Base-by-base conservation (phyloP, 2,888 invertebrate genomes). In the Brachynemurus nebulosus region DNA sequence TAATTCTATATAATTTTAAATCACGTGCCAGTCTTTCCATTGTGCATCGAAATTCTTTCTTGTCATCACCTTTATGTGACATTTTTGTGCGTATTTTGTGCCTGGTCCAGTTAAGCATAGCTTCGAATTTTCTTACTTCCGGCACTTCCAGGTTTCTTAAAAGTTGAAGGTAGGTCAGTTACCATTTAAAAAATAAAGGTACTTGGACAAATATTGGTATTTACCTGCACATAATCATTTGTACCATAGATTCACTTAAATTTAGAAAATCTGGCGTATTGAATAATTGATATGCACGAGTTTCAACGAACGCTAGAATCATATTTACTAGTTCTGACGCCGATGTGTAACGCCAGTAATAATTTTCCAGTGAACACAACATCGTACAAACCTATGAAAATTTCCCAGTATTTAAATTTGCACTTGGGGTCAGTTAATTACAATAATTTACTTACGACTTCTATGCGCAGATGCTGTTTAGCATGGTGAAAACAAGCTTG, bases 401-500 rank as follows among this genome's bases (percentile, higher is more conserved):
- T 52, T 12, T 7, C 8, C 18, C 14, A 6, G 21, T 19, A 20
- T 39, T 11, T 39, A 9, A 19, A 6, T 36, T 17, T 35, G 6
- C 16, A 18, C 18, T 18, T 4, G n/a, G 16, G 16, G 11, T 14
- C 11, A 36, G 18, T 36, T 8, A 40, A 12, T 2, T 38, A 19
- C 8, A n/a, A 3, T 4, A 18, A 11, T 16, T 30, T 34, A 60
- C 72, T 68, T 60, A 86, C 91, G 58, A 91, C 86, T 67, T 91
- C 90, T 62, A 90, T 86, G 54, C 90, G 75, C 27, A 92, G 72
- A 63, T 90, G 91, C 63, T 92, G 91, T 62, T 92, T 92, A 55
- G 91, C 90, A 58, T 92, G 92, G 61, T 92, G 92, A 68, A 92
- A 92, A 67, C 92, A 92, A 9, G 92, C 92, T 60, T 92, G 91